Evolutionary conservation across 2,113 vertebrate species (phyloP).

Genomic region (Anguilla japonica): DNA sequence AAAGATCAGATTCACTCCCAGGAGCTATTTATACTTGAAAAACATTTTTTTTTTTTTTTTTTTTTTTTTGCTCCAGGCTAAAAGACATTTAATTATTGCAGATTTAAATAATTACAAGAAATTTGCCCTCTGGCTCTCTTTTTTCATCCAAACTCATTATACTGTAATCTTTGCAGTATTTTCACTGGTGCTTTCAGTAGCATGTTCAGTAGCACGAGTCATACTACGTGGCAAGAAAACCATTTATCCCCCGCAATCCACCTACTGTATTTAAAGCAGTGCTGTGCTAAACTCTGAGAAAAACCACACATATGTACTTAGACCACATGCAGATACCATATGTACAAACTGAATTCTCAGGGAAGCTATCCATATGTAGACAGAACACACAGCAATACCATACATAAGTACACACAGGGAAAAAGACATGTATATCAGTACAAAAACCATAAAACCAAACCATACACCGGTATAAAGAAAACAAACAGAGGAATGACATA

Average conservation of each 20-base stretch:
- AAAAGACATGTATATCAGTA: no score
- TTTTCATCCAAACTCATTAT: not conserved
- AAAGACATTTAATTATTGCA: slow-evolving; percentile 13
- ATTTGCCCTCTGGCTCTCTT: not conserved
- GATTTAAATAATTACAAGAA: not conserved
- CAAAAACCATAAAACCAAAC: no score
- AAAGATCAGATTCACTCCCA: slow-evolving; percentile 2
- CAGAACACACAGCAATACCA: not conserved
- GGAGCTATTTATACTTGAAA: slow-evolving; percentile 6
- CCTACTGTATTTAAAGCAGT: no score
- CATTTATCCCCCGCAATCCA: no score
- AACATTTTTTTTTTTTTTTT: not conserved
- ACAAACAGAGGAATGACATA: no score
- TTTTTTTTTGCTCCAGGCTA: not conserved
- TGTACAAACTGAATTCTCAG: not conserved
- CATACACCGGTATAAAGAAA: no score
- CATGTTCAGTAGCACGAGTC: no score
- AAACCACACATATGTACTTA: no score
- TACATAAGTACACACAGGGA: not conserved
- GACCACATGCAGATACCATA: not conserved
- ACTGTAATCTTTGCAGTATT: not conserved
- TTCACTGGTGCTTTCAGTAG: not conserved
- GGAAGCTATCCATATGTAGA: not conserved
- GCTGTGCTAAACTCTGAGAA: no score
- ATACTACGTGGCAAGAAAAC: no score